Evolutionary conservation across 2,797 vertebrate genomes (phyloP).

Genomic region (Ctenochaetus hawaiiensis): DNA sequence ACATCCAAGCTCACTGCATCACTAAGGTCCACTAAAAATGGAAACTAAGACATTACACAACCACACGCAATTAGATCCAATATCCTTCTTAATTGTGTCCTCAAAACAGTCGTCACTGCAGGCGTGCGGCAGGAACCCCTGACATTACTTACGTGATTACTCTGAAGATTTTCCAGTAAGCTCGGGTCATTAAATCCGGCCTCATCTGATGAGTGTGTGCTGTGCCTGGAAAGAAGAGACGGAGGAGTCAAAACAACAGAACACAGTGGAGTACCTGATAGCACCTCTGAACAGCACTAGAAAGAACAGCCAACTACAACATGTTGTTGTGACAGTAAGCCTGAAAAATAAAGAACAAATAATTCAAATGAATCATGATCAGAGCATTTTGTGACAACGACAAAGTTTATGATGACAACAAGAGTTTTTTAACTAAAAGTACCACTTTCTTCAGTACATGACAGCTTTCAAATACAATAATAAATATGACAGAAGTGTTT

Average conservation of each 20-base stretch:
- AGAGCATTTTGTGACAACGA: neutral
- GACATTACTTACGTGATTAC: conserved; percentile 93
- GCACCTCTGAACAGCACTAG: neutral
- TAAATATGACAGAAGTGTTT: conserved; percentile 1
- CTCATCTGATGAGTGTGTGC: conserved; percentile 90
- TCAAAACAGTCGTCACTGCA: conserved; percentile 29
- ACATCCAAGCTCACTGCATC: neutral
- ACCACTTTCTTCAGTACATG: neutral
- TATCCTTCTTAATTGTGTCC: conserved; percentile 47
- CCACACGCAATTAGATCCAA: conserved; percentile 35
- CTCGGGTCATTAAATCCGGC: conserved; percentile 92
- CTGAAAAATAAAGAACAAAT: conserved; percentile 9
- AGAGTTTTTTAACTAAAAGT: neutral
- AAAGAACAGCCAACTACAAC: conserved; percentile 19
- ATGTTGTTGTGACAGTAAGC: conserved; percentile 1
- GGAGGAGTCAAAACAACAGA: conserved; percentile 51
- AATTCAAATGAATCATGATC: neutral
- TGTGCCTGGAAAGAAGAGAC: conserved; percentile 87
- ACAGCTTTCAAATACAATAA: conserved; percentile 13
- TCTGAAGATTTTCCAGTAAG: conserved; percentile 97
- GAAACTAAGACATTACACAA: conserved; percentile 23
- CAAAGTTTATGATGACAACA: conserved; percentile 1
- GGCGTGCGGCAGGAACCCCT: conserved; percentile 45
- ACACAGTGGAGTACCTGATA: conserved; percentile 20
- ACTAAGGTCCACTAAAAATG: conserved; percentile 10